Evolutionary conservation across 1,140 invertebrate species (phyloP).

Genomic region (Trachymyrmex septentrionalis): DNA sequence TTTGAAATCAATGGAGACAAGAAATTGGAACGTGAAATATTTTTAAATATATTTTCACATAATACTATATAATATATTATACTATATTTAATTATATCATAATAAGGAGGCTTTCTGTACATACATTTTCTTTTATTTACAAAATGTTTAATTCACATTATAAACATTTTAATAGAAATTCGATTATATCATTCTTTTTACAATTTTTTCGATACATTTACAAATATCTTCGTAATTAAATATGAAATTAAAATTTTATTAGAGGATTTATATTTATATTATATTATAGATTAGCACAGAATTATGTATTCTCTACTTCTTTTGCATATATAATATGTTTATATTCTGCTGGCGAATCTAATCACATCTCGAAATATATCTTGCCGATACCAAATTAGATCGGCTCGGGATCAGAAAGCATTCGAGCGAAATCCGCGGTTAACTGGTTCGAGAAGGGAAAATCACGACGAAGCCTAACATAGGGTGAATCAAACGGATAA

Average conservation of each 20-base stretch:
- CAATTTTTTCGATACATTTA: background rate
- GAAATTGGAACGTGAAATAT: background rate
- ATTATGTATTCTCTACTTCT: background rate
- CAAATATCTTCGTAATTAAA: constrained; percentile 2
- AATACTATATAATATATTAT: background rate
- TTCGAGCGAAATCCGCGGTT: constrained; percentile 53
- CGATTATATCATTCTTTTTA: background rate
- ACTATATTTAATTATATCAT: background rate
- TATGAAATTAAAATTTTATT: background rate
- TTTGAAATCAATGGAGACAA: background rate
- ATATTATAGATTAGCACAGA: background rate
- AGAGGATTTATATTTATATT: background rate
- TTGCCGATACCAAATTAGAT: constrained; percentile 51
- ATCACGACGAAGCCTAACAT: constrained; percentile 60
- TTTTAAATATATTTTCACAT: background rate
- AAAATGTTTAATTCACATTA: background rate
- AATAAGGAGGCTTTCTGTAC: background rate
- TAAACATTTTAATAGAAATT: background rate
- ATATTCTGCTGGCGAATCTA: background rate
- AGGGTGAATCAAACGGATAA: constrained; percentile 70
- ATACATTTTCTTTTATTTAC: background rate
- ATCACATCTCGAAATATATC: constrained; percentile 30
- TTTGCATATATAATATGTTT: background rate
- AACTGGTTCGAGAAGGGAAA: constrained; percentile 68
- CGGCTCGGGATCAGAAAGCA: constrained; percentile 19